These are phyloP conservation scores for Euphysa ruthae DNA, from an alignment of 30 jellyfish, hydroid and myxozoan genomes.

Conservation along the genomic window DNA sequence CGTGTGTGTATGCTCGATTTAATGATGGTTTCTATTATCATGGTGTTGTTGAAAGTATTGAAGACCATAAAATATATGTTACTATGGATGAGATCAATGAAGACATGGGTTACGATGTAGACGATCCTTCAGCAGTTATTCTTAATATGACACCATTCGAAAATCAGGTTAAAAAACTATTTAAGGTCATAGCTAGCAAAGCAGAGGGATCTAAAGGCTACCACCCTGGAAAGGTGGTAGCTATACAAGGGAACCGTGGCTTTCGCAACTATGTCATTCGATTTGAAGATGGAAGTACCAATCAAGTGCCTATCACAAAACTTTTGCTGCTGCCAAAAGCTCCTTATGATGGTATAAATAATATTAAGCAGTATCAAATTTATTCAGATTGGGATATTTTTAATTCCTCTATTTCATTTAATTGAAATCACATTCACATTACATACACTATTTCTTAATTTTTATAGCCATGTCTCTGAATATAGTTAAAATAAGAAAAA, in stretches of 20 bases:
- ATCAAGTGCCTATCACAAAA: slow-evolving; percentile 62
- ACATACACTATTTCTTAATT: too few relatives aligned
- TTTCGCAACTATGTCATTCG: slow-evolving; percentile 48
- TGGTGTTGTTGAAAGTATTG: slow-evolving; percentile 56
- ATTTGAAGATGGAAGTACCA: slow-evolving; percentile 78
- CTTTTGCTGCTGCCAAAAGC: slow-evolving; percentile 76
- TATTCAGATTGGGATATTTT: background rate
- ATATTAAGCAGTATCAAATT: background rate
- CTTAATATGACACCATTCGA: slow-evolving; percentile 62
- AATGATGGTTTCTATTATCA: slow-evolving; percentile 66
- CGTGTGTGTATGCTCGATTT: slow-evolving; percentile 77
- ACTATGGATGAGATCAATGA: slow-evolving; percentile 49
- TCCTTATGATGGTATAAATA: slow-evolving; percentile 49
- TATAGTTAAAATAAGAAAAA: too few relatives aligned
- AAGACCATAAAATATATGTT: slow-evolving; percentile 54
- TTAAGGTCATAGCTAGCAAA: slow-evolving; percentile 33
- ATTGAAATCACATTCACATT: too few relatives aligned
- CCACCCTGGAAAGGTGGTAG: slow-evolving; percentile 68
- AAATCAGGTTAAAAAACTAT: slow-evolving; percentile 29
- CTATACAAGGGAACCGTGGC: slow-evolving; percentile 43
- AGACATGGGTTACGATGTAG: slow-evolving; percentile 60
- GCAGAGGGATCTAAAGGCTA: slow-evolving; percentile 28
- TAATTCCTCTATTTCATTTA: too few relatives aligned
- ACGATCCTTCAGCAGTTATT: slow-evolving; percentile 84
- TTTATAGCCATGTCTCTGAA: too few relatives aligned